Conservation (phyloP, 37 sponge, comb jelly and placozoan species). For the Crambe crambe region DNA sequence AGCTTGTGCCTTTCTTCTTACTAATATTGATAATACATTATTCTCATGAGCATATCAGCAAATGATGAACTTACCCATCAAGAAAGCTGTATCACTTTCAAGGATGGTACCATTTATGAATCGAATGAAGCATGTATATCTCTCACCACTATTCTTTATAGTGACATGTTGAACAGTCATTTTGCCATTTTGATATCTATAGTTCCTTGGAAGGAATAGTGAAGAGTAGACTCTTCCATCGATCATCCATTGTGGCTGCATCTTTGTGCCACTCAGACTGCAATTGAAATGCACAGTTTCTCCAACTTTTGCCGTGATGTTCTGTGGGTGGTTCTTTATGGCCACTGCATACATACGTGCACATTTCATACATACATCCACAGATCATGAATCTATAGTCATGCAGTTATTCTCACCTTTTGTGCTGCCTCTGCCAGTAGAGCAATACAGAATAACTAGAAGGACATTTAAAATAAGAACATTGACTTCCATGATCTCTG, state of each 20-base stretch:
- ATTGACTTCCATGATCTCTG: too few species aligned
- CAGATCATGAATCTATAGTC: background rate
- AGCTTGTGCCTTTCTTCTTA: too few species aligned
- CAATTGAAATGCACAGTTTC: background rate
- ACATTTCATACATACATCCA: background rate
- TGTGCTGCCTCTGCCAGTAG: too few species aligned
- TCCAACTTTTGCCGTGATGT: background rate
- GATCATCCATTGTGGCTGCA: background rate
- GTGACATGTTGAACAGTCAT: background rate
- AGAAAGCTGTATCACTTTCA: background rate
- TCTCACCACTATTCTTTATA: background rate
- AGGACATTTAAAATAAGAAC: too few species aligned
- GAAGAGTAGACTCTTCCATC: background rate
- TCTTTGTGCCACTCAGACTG: background rate
- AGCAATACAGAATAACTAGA: too few species aligned
- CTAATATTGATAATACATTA: too few species aligned
- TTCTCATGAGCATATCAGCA: too few species aligned
- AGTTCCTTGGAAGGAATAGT: background rate
- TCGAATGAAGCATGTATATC: background rate
- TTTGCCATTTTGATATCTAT: background rate
- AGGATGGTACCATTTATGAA: background rate
- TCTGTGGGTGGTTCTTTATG: background rate
- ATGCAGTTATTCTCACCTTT: background rate
- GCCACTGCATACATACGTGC: background rate
- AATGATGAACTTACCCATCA: too few species aligned